Conservation (phyloP, 1,140 invertebrate genomes). For the Conus ventricosus region DNA sequence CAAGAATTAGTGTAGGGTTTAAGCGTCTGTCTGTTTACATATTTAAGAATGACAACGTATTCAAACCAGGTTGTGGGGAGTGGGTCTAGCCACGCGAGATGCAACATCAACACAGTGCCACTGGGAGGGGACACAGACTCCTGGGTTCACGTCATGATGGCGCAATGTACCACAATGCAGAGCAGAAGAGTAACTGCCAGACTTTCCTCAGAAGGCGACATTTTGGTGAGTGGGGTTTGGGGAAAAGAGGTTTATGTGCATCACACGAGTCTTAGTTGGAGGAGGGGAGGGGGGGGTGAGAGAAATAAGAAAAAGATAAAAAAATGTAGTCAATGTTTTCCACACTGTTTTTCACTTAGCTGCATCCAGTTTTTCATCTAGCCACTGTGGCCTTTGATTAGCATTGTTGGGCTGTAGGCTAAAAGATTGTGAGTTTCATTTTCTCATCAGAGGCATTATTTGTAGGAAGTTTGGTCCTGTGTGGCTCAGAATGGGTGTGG, state of each 20-base stretch:
- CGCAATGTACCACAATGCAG: constrained; percentile 87
- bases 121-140: constrained; percentile 92
- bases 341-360: too few species aligned
- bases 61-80: constrained; percentile 86
- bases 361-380: too few species aligned
- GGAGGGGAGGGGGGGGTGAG: neutral
- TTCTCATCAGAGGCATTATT: too few species aligned
- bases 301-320: neutral
- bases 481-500: too few species aligned
- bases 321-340: neutral
- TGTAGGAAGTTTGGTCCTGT: too few species aligned
- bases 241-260: neutral
- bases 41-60: neutral
- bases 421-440: too few species aligned
- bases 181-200: constrained; percentile 83
- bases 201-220: constrained; percentile 89
- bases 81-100: constrained; percentile 93
- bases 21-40: neutral
- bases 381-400: too few species aligned
- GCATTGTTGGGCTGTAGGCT: too few species aligned
- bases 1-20: too few species aligned
- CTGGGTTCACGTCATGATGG: constrained; percentile 96
- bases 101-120: constrained; percentile 88
- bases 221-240: constrained; percentile 81
- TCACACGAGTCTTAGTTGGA: neutral